These are phyloP conservation scores for Aquatica leii DNA, from an alignment of 2,888 invertebrate genomes.

Conservation along the genomic window DNA sequence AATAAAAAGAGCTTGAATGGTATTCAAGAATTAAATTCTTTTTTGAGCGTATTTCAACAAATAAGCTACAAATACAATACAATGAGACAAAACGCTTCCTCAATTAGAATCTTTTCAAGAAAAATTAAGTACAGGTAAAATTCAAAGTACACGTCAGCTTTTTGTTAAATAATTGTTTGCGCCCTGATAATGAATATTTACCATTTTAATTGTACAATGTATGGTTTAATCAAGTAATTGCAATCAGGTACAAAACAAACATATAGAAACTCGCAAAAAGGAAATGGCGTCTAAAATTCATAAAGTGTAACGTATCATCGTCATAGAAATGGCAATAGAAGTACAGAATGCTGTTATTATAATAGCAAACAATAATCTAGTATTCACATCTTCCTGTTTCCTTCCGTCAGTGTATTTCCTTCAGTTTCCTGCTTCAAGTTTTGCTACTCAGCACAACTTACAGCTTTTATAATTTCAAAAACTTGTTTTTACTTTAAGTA, in stretches of 20 bases:
- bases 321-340: constrained; percentile 22
- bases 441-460: constrained; percentile 18
- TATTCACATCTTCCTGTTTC: constrained; percentile 50
- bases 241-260: not conserved
- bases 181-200: no score
- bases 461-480: constrained; percentile 1
- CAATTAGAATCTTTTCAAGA: no score
- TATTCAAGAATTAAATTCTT: no score
- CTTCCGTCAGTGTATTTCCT: constrained; percentile 48
- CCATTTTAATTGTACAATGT: no score
- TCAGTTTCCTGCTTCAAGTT: constrained; percentile 42
- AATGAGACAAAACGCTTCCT: no score
- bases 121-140: no score
- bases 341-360: constrained; percentile 44
- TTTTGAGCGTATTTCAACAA: no score
- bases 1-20: no score
- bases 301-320: constrained; percentile 17
- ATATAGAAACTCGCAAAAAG: not conserved
- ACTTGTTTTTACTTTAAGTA: not conserved
- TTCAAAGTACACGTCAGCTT: no score
- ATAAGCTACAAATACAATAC: no score
- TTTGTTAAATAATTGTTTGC: no score
- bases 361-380: constrained; percentile 51
- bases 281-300: constrained; percentile 21
- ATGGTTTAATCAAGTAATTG: not conserved